Evolutionary conservation across 1,140 invertebrate genomes (phyloP).

Genomic region (Drosophila pandora): DNA sequence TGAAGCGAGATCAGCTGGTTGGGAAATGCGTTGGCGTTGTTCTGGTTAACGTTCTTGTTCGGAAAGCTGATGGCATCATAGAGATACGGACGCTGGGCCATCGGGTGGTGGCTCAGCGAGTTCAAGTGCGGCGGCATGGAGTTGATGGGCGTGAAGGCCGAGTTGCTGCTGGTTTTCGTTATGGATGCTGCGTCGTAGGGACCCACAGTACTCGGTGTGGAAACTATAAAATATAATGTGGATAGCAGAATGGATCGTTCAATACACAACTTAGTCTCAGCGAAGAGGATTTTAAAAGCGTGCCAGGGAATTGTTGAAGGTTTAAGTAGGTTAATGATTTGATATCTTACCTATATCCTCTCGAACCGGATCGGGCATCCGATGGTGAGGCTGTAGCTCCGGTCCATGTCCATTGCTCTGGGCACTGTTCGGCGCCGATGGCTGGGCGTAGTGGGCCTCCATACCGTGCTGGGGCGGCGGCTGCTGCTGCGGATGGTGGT

Average conservation of each 20-base stretch:
- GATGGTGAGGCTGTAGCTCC: slow-evolving; percentile 75
- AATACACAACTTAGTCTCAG: no score
- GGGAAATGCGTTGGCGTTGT: slow-evolving; percentile 90
- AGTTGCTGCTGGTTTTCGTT: slow-evolving; percentile 88
- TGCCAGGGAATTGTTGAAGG: neutral
- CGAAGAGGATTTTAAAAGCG: neutral
- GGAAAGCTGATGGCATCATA: slow-evolving; percentile 96
- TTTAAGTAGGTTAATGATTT: neutral
- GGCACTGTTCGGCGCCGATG: slow-evolving; percentile 55
- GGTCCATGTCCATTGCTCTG: slow-evolving; percentile 73
- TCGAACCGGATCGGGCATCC: slow-evolving; percentile 82
- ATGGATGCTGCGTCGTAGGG: slow-evolving; percentile 82
- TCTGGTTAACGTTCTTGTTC: slow-evolving; percentile 84
- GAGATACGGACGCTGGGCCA: slow-evolving; percentile 92
- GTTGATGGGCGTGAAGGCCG: slow-evolving; percentile 96
- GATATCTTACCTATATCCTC: slow-evolving; percentile 84
- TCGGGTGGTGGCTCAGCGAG: slow-evolving; percentile 89
- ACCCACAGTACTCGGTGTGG: slow-evolving; percentile 76
- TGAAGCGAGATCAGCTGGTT: slow-evolving; percentile 98
- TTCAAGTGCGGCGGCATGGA: slow-evolving; percentile 93
- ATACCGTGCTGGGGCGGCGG: slow-evolving; percentile 73
- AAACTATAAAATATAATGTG: slow-evolving; percentile 37
- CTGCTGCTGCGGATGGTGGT: slow-evolving; percentile 85
- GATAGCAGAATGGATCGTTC: neutral
- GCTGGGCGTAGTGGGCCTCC: slow-evolving; percentile 69